Evolutionary conservation across 2,113 vertebrate species (phyloP).

Genomic region (Eira barbara): DNA sequence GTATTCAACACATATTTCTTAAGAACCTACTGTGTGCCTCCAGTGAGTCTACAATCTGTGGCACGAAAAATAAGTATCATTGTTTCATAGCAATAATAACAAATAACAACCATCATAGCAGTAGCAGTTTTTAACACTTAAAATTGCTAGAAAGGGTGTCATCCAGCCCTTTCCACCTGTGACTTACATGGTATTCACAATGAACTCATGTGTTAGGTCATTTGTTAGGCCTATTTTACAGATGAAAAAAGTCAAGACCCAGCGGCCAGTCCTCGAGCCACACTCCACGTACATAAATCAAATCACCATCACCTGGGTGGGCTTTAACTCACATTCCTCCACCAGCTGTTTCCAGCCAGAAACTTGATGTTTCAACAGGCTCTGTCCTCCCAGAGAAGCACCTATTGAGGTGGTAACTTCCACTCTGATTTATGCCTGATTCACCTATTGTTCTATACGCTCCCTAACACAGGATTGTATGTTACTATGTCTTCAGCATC

Average conservation of each 20-base stretch:
- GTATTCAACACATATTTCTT: neutral
- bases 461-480: neutral
- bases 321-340: neutral
- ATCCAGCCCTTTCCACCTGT: neutral
- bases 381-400: neutral
- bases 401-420: too few species aligned
- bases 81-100: neutral
- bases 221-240: neutral
- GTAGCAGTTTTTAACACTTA: neutral
- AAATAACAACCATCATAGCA: neutral
- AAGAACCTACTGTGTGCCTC: neutral
- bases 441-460: neutral
- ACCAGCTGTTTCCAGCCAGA: fast-evolving
- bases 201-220: neutral
- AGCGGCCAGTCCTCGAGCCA: neutral
- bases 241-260: neutral
- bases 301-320: neutral
- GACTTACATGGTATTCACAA: neutral
- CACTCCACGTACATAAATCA: neutral
- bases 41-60: neutral
- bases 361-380: neutral
- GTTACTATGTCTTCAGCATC: neutral
- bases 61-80: neutral
- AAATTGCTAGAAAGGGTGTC: too few species aligned
- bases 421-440: neutral